Evolutionary conservation across 2,797 vertebrate species (phyloP), one percentile per base, ranked within the genome.

Genomic region (Phataginus tetradactyla): DNA sequence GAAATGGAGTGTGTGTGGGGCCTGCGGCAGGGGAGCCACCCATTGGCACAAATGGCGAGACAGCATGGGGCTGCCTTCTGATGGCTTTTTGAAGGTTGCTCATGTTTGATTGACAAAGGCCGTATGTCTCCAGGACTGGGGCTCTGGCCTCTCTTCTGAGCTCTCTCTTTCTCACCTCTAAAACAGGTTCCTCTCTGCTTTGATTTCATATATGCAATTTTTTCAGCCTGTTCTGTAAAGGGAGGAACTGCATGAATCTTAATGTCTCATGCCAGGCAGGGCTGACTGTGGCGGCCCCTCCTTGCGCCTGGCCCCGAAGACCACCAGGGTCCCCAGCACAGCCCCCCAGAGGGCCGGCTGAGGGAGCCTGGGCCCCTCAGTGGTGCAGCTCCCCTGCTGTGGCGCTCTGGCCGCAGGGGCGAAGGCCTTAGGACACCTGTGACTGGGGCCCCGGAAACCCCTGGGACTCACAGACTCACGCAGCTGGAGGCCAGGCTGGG

Each of bases 31-130:
- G 59, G 84, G 39, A 57, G 72, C 66, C 59, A 7, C 42, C 72
- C n/a, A 66, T 51, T 0, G 15, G 81, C 91, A 69, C 86, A 61
- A 86, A 63, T 20, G 75, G 94, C 37, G 18, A 42, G 53, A 10
- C 53, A 7, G 95, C 63, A 25, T 11, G 92, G 74, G 80, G 86
- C 63, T 59, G 86, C 86, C 55, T 94, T 84, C 96, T 90, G 14
- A 77, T 85, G 78, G 91, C 71, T 53, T 91, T 91, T 27, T 61
- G 85, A 91, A 97, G 77, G 85, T 87, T 45, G 90, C 74, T 69
- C 87, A 92, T 0, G 9, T 89, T 93, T 83, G 96, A 95, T 1
- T 87, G 96, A 80, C 92, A 90, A 71, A 63, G 18, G 92, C 86
- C 75, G 2, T 21, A n/a, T 83, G 95, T 89, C 64, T 68, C 37